Evolutionary conservation across 2,888 invertebrate genomes (phyloP).

Genomic region (Nephrotoma flavescens): DNA sequence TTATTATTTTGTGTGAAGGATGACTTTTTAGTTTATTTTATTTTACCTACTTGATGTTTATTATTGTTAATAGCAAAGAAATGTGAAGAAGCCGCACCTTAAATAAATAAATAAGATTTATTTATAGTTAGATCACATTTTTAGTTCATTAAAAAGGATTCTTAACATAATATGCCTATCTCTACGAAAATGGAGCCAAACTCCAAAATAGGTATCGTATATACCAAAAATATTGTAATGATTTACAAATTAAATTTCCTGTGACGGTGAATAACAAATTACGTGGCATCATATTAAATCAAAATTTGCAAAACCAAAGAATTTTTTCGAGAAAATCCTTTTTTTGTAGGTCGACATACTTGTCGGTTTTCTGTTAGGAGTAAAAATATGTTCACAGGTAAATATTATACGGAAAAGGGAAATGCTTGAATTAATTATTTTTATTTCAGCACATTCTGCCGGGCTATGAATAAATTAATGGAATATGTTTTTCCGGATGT

Average conservation of each 20-base stretch:
- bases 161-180: not conserved
- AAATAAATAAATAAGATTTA: not conserved
- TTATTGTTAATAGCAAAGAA: not conserved
- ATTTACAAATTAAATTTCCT: not conserved
- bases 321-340: not conserved
- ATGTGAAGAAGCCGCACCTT: not conserved
- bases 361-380: no score
- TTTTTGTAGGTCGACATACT: not conserved
- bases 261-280: not conserved
- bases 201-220: not conserved
- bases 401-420: not conserved
- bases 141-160: not conserved
- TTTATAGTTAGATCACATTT: not conserved
- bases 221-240: not conserved
- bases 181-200: not conserved
- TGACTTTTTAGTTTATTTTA: not conserved
- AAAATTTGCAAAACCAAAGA: no score
- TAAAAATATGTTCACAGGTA: no score
- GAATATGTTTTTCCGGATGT: no score
- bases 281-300: not conserved
- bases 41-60: not conserved
- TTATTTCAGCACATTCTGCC: no score
- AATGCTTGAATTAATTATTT: not conserved
- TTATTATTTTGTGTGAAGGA: not conserved
- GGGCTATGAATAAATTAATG: no score